Base-by-base conservation (phyloP, 2,797 vertebrate species). In the Odontamblyopus lacepedii region DNA sequence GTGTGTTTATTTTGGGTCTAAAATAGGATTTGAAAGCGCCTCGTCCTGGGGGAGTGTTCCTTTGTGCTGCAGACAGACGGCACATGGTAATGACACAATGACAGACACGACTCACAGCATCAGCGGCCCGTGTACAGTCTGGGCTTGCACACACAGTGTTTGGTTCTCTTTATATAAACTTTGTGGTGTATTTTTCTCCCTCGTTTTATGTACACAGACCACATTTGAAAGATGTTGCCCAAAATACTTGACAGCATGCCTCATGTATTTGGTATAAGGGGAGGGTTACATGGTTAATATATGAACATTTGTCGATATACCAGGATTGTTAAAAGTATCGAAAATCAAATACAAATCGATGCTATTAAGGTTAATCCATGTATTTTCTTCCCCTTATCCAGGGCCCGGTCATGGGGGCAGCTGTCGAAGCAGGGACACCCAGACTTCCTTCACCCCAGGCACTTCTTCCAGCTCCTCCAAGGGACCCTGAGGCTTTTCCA, bases 251-350 rank as follows among this genome's bases (percentile, higher is more conserved):
- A 1, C 56, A 27, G 32, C 35, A 59, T 64, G 48, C 50, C 69
- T 29, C 30, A 53, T 53, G 26, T 61, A 48, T 13, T 66, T 30
- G 69, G 79, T 79, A 64, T 65, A 70, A 23, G 53, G 71, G 18
- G 18, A 6, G 35, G n/a, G 55, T 72, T 87, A 78, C 72, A 79
- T 48, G 44, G 12, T 15, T 16, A 13, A 4, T 15, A 48, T 13
- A 13, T 16, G 44, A 48, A 48, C 13, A 29, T 27, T 26, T 78
- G 63, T 69, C 5, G 1, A 5, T 27, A 15, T 30, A 30, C 9
- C 6, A 30, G 8, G 44, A 15, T 48, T 48, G 44, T 15, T 13
- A 48, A 48, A 48, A 15, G 44, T 4, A 48, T 48, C 11, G 13
- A 48, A 9, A 48, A 48, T 48, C 44, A 13, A 15, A 3, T 15